Evolutionary conservation across 2,797 vertebrate genomes (phyloP), one percentile per base, ranked within the genome.

Genomic region (Sitta carolinensis): DNA sequence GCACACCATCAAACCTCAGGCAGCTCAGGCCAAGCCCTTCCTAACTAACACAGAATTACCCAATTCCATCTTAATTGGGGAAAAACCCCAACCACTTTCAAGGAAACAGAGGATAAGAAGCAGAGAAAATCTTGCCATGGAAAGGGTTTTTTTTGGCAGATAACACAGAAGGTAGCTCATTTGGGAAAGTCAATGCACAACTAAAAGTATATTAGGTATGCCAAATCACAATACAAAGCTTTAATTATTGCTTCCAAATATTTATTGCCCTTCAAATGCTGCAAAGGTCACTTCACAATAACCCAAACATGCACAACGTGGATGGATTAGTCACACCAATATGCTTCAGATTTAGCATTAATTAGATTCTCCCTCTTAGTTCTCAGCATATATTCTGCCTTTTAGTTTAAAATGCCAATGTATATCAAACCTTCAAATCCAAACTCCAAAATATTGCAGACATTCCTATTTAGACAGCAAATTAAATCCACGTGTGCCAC

Each of bases 51-150:
- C 10, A 48, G 36, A 61, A 38, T 45, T 23, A 59, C 8, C 5
- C 2, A 3, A 43, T 23, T n/a, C 17, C 30, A 43, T 19, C 43
- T 29, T 36, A 29, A 51, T 0, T 63, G 0, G 6, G 2, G 59
- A 29, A 54, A 43, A 48, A 34, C 19, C 19, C 36, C 36, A 48
- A 21, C 2, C 17, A 50, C 18, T 48, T 68, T 1, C 21, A 50
- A 63, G 19, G 68, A 9, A 17, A 68, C 5, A 26, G 14, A 1
- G 15, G 82, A 40, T 30, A 70, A 23, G 3, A 40, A 76, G 29
- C 34, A 68, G 15, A 48, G 4, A 34, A 82, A 69, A 9, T 3
- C 40, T 74, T 38, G 23, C 11, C 34, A 30, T 15, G 4, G 11
- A 67, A 80, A 11, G 5, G 9, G 9, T 30, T 54, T 40, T 15